A percentile compares a stretch with the other conserved stretches of the same genome.
Evolutionary conservation across 2,113 vertebrate genomes (phyloP).

Genomic region (Tachysurus fulvidraco): DNA sequence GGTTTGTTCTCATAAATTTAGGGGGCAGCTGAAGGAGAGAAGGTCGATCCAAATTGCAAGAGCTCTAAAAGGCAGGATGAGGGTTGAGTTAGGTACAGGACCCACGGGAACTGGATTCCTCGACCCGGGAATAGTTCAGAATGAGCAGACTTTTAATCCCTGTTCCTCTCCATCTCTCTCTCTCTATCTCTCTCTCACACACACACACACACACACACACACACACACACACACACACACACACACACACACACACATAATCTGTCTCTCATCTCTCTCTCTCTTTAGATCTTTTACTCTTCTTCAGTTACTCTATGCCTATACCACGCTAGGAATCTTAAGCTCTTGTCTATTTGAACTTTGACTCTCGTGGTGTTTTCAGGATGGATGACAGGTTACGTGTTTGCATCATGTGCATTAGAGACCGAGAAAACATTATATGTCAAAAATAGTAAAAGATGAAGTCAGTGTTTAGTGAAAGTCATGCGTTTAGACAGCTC

Average conservation of each 20-base stretch:
- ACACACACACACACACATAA: not conserved
- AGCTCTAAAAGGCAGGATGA: slow-evolving; percentile 65
- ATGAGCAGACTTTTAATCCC: slow-evolving; percentile 77
- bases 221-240: not conserved
- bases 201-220: not conserved
- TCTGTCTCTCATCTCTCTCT: not conserved
- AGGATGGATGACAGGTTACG: slow-evolving; percentile 15
- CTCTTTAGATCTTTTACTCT: slow-evolving; percentile 39
- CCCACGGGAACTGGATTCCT: slow-evolving; percentile 70
- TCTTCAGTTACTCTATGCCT: slow-evolving; percentile 42
- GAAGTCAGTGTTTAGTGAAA: not conserved
- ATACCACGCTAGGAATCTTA: slow-evolving; percentile 38
- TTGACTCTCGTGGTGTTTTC: slow-evolving; percentile 21
- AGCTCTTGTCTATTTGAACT: slow-evolving; percentile 50
- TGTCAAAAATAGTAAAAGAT: not conserved
- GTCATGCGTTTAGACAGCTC: not conserved
- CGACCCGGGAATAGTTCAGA: slow-evolving; percentile 77
- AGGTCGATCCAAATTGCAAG: slow-evolving; percentile 59
- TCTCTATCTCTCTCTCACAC: slow-evolving; percentile 58
- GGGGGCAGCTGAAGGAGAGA: slow-evolving; percentile 66
- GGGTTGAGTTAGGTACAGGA: slow-evolving; percentile 54
- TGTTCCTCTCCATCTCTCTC: slow-evolving; percentile 49
- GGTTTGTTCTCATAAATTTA: slow-evolving; percentile 70
- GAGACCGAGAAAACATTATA: not conserved
- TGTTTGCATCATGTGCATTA: not conserved